Evolutionary conservation across 2,888 invertebrate species (phyloP).

Genomic region (Troides helena): DNA sequence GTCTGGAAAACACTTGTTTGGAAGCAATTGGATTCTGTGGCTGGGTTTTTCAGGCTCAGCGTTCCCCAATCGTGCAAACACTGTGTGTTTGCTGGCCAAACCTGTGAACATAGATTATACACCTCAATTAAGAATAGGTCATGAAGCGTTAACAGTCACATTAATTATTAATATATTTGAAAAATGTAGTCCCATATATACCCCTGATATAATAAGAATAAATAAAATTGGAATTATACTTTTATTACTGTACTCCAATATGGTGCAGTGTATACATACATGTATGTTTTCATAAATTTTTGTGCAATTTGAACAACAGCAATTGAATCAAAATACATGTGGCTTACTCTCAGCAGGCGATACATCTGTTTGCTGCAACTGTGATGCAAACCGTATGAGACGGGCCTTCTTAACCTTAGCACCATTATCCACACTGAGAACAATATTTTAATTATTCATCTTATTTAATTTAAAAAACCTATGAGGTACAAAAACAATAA

Average conservation of each 20-base stretch:
- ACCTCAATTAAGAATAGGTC: background rate
- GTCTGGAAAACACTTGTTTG: conserved; percentile 65
- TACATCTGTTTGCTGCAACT: conserved; percentile 34
- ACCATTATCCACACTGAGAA: conserved; percentile 45
- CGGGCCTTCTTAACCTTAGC: conserved; percentile 55
- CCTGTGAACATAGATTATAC: conserved; percentile 37
- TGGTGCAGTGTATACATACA: no score
- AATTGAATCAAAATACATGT: background rate
- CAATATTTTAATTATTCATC: conserved; percentile 7
- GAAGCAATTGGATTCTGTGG: conserved; percentile 41
- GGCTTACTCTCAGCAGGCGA: conserved; percentile 54
- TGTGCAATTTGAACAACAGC: no score
- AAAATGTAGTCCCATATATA: no score
- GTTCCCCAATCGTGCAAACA: conserved; percentile 68
- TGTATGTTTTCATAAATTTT: no score
- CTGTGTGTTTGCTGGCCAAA: conserved; percentile 45
- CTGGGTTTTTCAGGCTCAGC: conserved; percentile 41
- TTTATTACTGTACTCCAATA: no score
- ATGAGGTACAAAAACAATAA: no score
- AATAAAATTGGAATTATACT: no score
- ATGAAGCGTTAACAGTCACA: background rate
- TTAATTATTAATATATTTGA: no score
- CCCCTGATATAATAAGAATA: no score
- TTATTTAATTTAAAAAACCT: no score
- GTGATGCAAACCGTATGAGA: conserved; percentile 54